Conservation (phyloP, 2,888 invertebrate genomes). For the Zygaena filipendulae region DNA sequence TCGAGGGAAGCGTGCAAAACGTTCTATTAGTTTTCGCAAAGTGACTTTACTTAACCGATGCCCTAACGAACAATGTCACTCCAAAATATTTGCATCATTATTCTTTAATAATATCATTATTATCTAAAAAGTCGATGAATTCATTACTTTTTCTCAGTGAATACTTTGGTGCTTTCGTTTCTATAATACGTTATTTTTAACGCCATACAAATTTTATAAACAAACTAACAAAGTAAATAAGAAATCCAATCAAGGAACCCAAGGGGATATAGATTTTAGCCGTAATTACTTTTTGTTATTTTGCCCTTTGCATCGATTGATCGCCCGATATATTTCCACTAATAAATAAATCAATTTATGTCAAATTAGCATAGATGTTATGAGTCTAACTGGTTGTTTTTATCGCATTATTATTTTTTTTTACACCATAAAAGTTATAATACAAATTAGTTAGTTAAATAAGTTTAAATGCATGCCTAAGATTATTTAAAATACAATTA, state of each 20-base stretch:
- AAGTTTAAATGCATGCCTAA: constrained; percentile 50
- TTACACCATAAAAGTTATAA: constrained; percentile 15
- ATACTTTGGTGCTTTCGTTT: constrained; percentile 66
- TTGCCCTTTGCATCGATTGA: constrained; percentile 31
- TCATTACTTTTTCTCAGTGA: constrained; percentile 48
- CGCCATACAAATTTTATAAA: constrained; percentile 1
- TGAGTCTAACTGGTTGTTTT: constrained; percentile 1
- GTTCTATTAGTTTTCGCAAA: constrained; percentile 42
- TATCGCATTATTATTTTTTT: too few species aligned
- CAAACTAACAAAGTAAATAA: too few species aligned
- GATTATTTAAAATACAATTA: constrained; percentile 48
- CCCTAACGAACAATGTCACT: constrained; percentile 44
- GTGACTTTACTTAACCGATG: constrained; percentile 34
- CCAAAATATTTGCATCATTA: constrained; percentile 54
- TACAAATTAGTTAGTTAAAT: constrained; percentile 35
- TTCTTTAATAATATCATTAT: constrained; percentile 51
- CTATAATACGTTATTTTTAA: constrained; percentile 28
- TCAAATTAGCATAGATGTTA: constrained; percentile 18
- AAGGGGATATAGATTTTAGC: too few species aligned
- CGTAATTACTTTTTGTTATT: background rate
- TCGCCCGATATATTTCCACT: constrained; percentile 50
- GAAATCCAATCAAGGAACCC: too few species aligned
- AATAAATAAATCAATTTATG: constrained; percentile 61
- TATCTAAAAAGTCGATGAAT: constrained; percentile 67
- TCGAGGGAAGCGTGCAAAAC: constrained; percentile 47